These are phyloP conservation scores for Euwallacea similis DNA, from an alignment of 1,140 invertebrate genomes.

Conservation along the genomic window DNA sequence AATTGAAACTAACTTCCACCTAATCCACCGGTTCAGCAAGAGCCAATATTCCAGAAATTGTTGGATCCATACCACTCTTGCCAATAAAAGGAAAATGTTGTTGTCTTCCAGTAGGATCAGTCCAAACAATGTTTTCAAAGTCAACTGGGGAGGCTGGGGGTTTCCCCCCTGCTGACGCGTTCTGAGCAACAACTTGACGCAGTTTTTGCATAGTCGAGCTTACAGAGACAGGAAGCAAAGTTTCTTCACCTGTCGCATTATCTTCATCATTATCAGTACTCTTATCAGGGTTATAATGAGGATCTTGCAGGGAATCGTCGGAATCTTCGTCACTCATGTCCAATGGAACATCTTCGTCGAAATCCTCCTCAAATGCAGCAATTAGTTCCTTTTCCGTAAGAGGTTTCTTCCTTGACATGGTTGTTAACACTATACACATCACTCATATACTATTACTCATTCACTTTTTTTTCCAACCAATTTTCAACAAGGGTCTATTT, in stretches of 20 bases:
- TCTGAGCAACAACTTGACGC: too few species aligned
- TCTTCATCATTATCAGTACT: not conserved
- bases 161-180: not conserved
- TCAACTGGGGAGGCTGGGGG: not conserved
- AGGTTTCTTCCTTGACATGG: too few species aligned
- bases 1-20: too few species aligned
- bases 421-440: too few species aligned
- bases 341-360: not conserved
- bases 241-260: not conserved
- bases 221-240: not conserved
- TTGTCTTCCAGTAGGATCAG: conserved; percentile 24
- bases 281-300: not conserved
- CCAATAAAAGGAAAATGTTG: conserved; percentile 23
- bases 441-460: too few species aligned
- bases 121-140: conserved; percentile 30
- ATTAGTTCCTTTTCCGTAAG: not conserved
- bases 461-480: too few species aligned
- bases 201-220: too few species aligned
- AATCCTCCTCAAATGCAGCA: not conserved
- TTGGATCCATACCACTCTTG: conserved; percentile 16
- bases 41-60: conserved; percentile 23
- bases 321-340: conserved; percentile 14
- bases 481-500: too few species aligned
- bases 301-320: conserved; percentile 2
- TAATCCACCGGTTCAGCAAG: conserved; percentile 26